phyloP scores from a whole-genome alignment of 2,113 vertebrate genomes.

The Istiophorus platypterus region DNA sequence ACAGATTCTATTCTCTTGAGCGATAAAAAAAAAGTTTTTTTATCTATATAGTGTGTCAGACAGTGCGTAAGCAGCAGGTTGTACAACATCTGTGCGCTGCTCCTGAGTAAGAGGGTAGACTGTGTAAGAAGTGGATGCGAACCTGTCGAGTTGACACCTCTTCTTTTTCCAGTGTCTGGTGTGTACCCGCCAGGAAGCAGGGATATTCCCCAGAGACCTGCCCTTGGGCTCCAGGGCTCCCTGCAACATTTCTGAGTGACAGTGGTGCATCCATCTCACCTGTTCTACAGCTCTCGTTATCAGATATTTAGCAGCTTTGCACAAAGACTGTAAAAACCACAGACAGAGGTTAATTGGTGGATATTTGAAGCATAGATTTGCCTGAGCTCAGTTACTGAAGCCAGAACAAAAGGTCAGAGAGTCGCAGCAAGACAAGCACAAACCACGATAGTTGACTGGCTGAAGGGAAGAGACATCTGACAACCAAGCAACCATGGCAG shows the following conservation, averaged over 20 bases:
- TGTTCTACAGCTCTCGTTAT: constrained; percentile 38
- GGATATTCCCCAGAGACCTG: constrained; percentile 37
- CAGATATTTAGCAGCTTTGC: constrained; percentile 29
- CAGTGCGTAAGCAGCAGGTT: constrained; percentile 13
- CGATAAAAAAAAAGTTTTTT: background rate
- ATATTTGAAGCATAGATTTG: background rate
- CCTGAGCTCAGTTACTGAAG: background rate
- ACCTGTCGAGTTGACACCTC: constrained; percentile 37
- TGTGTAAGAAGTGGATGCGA: constrained; percentile 30
- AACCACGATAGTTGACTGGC: background rate
- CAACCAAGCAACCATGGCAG: background rate
- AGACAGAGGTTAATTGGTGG: background rate
- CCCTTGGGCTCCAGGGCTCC: constrained; percentile 31
- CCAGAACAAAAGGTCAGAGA: background rate
- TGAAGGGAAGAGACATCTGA: background rate
- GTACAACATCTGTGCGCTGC: constrained; percentile 8
- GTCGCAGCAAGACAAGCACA: background rate
- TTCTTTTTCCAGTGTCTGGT: constrained; percentile 39
- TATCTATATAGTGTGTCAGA: constrained; percentile 7
- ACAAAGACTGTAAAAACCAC: constrained; percentile 6
- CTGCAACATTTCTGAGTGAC: constrained; percentile 51
- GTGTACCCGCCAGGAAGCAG: constrained; percentile 22
- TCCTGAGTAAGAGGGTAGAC: constrained; percentile 8
- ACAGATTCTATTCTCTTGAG: constrained; percentile 11
- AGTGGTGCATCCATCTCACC: constrained; percentile 18